Evolutionary conservation across 92 coral and sea anemone species (phyloP).

Genomic region (Hydrozoanthus gracilis): DNA sequence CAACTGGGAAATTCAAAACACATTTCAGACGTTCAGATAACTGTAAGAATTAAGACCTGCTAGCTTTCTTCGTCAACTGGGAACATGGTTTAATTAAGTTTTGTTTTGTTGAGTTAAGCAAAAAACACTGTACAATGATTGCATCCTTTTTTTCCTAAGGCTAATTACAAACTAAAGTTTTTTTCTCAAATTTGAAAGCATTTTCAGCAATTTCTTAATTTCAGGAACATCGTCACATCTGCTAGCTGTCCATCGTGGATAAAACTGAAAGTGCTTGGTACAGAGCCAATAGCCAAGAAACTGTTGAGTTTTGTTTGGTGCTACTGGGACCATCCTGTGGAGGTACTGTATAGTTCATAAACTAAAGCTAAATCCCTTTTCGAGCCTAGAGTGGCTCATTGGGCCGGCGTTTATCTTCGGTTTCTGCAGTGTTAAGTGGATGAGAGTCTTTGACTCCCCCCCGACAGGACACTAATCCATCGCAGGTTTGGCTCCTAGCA

Average conservation of each 20-base stretch:
- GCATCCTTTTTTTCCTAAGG: too few species aligned
- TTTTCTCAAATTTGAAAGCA: too few species aligned
- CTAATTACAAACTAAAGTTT: too few species aligned
- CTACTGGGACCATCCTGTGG: conserved; percentile 94
- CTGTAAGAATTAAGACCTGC: too few species aligned
- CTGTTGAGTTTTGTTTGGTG: conserved; percentile 89
- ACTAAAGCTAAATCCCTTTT: neutral
- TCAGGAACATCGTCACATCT: conserved; percentile 52
- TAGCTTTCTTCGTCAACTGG: too few species aligned
- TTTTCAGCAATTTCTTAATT: neutral
- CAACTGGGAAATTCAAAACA: neutral
- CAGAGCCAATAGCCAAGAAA: conserved; percentile 71
- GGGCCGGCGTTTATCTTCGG: neutral
- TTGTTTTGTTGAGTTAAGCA: too few species aligned
- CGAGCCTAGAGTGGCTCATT: neutral
- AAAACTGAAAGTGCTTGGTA: conserved; percentile 63
- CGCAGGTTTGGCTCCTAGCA: too few species aligned
- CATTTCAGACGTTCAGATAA: too few species aligned
- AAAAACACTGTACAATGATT: too few species aligned
- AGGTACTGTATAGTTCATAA: conserved; percentile 53
- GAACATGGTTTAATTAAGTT: too few species aligned
- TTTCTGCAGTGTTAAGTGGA: neutral
- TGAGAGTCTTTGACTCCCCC: too few species aligned
- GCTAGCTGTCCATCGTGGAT: conserved; percentile 42
- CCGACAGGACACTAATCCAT: too few species aligned